Evolutionary conservation across 2,888 invertebrate species (phyloP).

Genomic region (Orchesellides sinensis): DNA sequence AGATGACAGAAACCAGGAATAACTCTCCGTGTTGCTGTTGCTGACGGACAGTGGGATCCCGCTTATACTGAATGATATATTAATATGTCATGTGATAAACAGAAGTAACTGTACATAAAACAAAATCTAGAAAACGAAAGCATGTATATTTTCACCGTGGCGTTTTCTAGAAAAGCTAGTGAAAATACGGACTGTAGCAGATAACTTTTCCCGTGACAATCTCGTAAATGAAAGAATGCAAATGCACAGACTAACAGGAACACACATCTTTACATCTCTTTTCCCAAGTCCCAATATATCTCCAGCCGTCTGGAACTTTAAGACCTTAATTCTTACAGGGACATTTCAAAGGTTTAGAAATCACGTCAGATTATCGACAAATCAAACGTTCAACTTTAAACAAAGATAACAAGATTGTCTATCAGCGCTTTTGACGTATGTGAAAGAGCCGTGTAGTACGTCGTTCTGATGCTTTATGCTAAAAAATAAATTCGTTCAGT

Average conservation of each 20-base stretch:
- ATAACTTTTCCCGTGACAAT: too few species aligned
- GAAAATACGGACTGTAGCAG: too few species aligned
- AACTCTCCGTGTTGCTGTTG: background rate
- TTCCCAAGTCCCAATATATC: conserved; percentile 5
- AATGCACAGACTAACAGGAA: background rate
- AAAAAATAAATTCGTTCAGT: too few species aligned
- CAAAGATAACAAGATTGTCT: conserved; percentile 8
- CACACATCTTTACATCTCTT: background rate
- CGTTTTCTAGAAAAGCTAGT: too few species aligned
- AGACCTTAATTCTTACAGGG: background rate
- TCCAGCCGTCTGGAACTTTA: background rate
- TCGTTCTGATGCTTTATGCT: too few species aligned
- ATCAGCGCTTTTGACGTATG: background rate
- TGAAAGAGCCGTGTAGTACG: too few species aligned
- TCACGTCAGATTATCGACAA: conserved; percentile 49
- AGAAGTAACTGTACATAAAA: too few species aligned
- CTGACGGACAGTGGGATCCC: background rate
- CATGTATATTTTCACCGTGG: too few species aligned
- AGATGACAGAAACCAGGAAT: background rate
- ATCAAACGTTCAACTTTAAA: conserved; percentile 29
- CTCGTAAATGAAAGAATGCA: too few species aligned
- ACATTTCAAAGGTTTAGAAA: background rate
- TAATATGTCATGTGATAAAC: too few species aligned
- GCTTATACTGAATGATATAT: too few species aligned
- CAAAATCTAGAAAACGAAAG: too few species aligned